Base-by-base conservation (phyloP, 2,888 invertebrate species). In the Frankliniella intonsa region DNA sequence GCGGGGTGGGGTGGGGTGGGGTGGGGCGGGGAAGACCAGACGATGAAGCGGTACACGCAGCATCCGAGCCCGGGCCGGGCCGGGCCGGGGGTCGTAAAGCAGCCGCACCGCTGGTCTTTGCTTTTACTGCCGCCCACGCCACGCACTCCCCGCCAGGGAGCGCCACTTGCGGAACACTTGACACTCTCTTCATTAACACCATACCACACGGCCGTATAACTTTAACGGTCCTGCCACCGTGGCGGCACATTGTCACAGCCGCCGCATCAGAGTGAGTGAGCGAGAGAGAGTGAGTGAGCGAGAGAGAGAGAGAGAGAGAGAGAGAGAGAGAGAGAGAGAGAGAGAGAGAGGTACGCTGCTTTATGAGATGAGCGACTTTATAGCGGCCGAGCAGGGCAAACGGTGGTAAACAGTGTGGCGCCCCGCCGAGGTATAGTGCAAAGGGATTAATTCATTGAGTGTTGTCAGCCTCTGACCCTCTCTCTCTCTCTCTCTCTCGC, bases 321-420 rank as follows among this genome's bases (percentile, higher is more conserved):
- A n/a, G 62, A 62, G 55, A 55, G 55, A 55, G 55, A 55, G 55
- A 55, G 55, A 55, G 55, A 55, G 55, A 55, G 55, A 55, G 55
- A 2, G 3, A 14, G 55, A 17, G 55, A 5, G 69, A 22, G n/a
- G 10, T 22, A 5, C 3, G 22, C 22, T 69, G 69, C 38, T 38
- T 38, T 38, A 38, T 38, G 38, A 38, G 38, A 38, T 38, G 38
- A 38, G 38, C 38, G 38, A 38, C 38, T 38, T 38, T 38, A 38
- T 38, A 38, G 38, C 38, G 38, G 38, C 38, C 38, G 38, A 2
- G n/a, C 5, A 38, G 38, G 38, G 38, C 38, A 38, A 38, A 38
- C 38, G 38, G 38, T 38, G 38, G 38, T 38, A 38, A 38, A 38
- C 38, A 38, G 38, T 2, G 5, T 38, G 38, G 38, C 38, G 38